Percentiles rank a stretch among this genome's conserved stretches.
Evolutionary conservation across 2,113 vertebrate genomes (phyloP).

Genomic region (Sebastes schlegelii): DNA sequence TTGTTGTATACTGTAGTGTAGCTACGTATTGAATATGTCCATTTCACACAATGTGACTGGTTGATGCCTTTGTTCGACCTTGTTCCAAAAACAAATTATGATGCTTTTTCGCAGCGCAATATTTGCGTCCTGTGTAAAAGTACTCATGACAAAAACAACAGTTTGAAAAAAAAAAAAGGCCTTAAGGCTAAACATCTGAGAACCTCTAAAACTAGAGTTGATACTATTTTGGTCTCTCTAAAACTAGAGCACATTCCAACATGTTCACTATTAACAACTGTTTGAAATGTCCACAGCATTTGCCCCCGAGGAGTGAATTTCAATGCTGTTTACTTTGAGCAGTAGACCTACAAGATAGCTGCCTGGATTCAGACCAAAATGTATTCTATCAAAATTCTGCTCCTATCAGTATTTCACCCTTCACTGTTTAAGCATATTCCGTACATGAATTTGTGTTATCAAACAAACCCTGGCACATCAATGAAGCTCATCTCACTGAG

Average conservation of each 20-base stretch:
- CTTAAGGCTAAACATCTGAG: neutral
- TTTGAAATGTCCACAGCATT: constrained; percentile 50
- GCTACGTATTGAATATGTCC: no score
- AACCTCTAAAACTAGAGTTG: neutral
- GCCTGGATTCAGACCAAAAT: constrained; percentile 71
- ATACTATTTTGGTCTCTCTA: neutral
- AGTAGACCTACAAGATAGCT: constrained; percentile 62
- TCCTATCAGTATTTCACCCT: constrained; percentile 71
- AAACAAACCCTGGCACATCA: constrained; percentile 84
- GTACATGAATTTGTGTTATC: constrained; percentile 79
- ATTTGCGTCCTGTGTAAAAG: no score
- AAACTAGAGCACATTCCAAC: constrained; percentile 23
- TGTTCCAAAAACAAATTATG: no score
- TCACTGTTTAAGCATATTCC: constrained; percentile 77
- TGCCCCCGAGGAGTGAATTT: constrained; percentile 53
- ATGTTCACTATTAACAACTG: constrained; percentile 31
- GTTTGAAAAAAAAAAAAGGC: no score
- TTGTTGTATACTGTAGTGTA: no score
- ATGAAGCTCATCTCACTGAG: constrained; percentile 79
- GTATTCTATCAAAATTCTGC: constrained; percentile 73
- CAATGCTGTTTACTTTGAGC: constrained; percentile 65
- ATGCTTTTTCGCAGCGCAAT: no score
- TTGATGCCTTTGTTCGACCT: no score
- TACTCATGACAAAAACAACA: no score
- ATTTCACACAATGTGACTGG: no score